Evolutionary conservation across 2,797 vertebrate species (phyloP), one percentile per base, ranked within the genome.

Genomic region (Setipinna tenuifilis): DNA sequence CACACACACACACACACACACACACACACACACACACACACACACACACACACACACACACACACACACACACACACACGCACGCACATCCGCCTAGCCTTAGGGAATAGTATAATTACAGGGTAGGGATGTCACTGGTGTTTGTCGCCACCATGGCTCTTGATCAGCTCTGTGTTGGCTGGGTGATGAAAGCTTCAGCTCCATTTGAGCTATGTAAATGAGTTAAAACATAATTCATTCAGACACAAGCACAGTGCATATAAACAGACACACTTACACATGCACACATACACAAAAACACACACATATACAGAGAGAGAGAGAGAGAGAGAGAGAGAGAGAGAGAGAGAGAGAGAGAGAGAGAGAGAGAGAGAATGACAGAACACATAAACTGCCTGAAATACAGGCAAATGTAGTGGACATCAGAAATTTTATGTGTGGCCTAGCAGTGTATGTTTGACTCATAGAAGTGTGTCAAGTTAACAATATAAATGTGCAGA

Each of bases 181-280:
- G 14, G 87, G 81, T 90, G 92, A 92, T 91, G 92, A 94, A 91
- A 91, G 88, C 83, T 90, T 88, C 86, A 89, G 92, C 25, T n/a
- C 88, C 84, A 90, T 91, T 87, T 87, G 87, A 91, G 87, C 83
- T 84, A 89, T 4, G 54, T 86, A 88, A 75, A 75, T 75, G 88
- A 89, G 90, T 61, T 65, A 84, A 78, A 57, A 19, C 68, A 54
- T 62, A 25, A 12, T 78, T 81, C 75, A 75, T 35, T 21, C 65
- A 78, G 48, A 68, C 21, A 65, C 46, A 81, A 31, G 54, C 62
- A 59, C 83, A 82, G 82, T 54, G 50, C 50, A 54, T 54, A 54
- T 48, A 48, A 3, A 54, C 50, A 54, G 2, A 54, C 50, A 54
- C 50, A 54, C 50, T 3, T 7, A 54, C 50, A 54, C 50, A 54